Percentiles rank a stretch among this genome's conserved stretches.
These are phyloP conservation scores for Artibeus jamaicensis DNA, from an alignment of 2,797 vertebrate genomes.

Conservation along the genomic window DNA sequence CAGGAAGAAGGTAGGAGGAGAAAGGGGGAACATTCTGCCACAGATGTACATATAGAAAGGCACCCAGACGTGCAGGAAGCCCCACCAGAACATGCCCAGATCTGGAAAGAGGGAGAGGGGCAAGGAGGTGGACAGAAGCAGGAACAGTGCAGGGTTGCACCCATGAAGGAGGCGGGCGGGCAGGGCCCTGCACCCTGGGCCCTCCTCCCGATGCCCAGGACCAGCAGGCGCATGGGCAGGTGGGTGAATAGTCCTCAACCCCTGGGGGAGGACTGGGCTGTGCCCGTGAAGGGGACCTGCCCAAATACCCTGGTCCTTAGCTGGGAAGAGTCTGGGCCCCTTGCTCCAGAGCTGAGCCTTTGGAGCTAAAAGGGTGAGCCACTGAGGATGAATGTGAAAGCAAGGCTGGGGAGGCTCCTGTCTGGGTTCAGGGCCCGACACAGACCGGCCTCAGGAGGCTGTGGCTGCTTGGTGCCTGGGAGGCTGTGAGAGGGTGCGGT, in stretches of 20 bases:
- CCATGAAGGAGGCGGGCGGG: background rate
- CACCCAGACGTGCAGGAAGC: background rate
- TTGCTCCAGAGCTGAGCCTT: background rate
- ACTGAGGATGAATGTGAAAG: background rate
- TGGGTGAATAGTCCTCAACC: background rate
- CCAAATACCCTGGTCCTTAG: background rate
- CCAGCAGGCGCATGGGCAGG: background rate
- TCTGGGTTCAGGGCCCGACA: background rate
- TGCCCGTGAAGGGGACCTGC: background rate
- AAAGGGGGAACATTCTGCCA: background rate
- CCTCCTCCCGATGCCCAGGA: background rate
- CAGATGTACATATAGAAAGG: background rate
- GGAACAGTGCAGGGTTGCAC: background rate
- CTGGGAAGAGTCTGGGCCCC: background rate
- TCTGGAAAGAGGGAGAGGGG: background rate
- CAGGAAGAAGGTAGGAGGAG: background rate
- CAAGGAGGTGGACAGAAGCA: background rate
- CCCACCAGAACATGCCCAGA: background rate
- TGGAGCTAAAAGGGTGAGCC: background rate
- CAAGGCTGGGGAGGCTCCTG: background rate
- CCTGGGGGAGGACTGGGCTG: background rate
- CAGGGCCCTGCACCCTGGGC: background rate
- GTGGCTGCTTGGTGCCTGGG: background rate
- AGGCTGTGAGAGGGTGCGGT: background rate
- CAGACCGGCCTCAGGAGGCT: background rate